Conservation (phyloP, 2,888 invertebrate species). For the Capitulum mitella region DNA sequence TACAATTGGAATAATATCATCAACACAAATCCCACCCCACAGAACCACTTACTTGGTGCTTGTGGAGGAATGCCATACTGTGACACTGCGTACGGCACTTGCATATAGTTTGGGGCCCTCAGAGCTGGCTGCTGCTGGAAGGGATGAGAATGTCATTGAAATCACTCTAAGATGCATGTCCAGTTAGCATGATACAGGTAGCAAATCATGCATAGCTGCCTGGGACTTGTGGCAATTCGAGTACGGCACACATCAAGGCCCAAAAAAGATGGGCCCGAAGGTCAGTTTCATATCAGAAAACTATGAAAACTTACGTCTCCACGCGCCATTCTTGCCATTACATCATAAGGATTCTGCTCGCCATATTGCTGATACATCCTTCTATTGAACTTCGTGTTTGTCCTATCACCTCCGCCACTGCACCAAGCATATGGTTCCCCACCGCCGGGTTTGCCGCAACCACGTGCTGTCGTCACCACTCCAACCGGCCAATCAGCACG, state of each 20-base stretch:
- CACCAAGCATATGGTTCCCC: slow-evolving; percentile 11
- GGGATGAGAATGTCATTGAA: too few relatives aligned
- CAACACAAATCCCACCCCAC: too few relatives aligned
- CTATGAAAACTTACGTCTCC: background rate
- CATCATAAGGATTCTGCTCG: slow-evolving; percentile 14
- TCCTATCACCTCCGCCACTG: background rate
- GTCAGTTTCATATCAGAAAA: too few relatives aligned
- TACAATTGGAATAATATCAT: too few relatives aligned
- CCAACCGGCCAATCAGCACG: background rate
- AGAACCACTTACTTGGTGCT: background rate
- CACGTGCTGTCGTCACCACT: slow-evolving; percentile 19
- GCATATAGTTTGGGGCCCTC: too few relatives aligned
- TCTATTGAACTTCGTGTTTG: background rate
- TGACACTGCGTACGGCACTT: background rate
- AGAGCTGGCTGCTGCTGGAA: too few relatives aligned
- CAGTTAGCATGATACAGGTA: too few relatives aligned
- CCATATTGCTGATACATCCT: background rate
- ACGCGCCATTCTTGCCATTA: background rate
- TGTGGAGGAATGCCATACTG: too few relatives aligned
- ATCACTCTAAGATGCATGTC: too few relatives aligned
- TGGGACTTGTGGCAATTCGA: too few relatives aligned
- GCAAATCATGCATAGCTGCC: too few relatives aligned
- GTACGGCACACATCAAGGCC: too few relatives aligned
- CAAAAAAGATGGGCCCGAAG: background rate
- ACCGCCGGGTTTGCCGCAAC: slow-evolving; percentile 19